These are phyloP conservation scores for Varanus komodoensis DNA, from an alignment of 2,113 vertebrate species.

Conservation along the genomic window DNA sequence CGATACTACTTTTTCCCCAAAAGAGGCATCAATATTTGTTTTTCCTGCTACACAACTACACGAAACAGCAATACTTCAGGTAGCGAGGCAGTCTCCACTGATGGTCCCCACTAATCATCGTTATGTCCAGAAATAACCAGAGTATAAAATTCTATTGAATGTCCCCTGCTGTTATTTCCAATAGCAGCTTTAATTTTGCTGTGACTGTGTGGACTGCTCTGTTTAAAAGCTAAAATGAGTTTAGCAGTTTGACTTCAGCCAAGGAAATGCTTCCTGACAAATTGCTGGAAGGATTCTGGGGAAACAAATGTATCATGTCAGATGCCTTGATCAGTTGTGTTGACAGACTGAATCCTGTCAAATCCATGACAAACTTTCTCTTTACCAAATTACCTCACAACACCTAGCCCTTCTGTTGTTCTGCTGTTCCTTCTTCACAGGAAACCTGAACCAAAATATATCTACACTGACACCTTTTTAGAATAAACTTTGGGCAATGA, in stretches of 20 bases:
- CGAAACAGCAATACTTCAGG: conserved; percentile 33
- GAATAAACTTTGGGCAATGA: neutral
- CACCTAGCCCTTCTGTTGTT: fast-evolving
- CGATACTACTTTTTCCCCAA: conserved; percentile 30
- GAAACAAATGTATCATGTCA: conserved; percentile 60
- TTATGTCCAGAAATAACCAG: conserved; percentile 49
- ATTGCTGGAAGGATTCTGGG: conserved; percentile 51
- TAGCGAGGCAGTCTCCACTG: conserved; percentile 37
- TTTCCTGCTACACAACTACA: conserved; percentile 29
- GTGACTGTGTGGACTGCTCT: conserved; percentile 39
- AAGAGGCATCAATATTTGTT: conserved; percentile 36
- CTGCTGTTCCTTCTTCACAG: conserved; percentile 47
- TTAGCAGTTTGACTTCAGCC: conserved; percentile 65
- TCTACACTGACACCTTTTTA: neutral
- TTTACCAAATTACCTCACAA: conserved; percentile 31
- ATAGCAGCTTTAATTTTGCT: conserved; percentile 50
- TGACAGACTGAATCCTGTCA: conserved; percentile 54
- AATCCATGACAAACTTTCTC: conserved; percentile 48
- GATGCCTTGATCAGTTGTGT: conserved; percentile 47
- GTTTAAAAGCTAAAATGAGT: conserved; percentile 67
- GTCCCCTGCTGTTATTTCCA: conserved; percentile 52
- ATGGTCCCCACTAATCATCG: conserved; percentile 40
- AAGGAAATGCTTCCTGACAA: conserved; percentile 63
- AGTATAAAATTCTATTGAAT: conserved; percentile 48
- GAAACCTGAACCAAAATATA: neutral